Evolutionary conservation across 2,113 vertebrate species (phyloP).

Genomic region (Entomyzon cyanotis): DNA sequence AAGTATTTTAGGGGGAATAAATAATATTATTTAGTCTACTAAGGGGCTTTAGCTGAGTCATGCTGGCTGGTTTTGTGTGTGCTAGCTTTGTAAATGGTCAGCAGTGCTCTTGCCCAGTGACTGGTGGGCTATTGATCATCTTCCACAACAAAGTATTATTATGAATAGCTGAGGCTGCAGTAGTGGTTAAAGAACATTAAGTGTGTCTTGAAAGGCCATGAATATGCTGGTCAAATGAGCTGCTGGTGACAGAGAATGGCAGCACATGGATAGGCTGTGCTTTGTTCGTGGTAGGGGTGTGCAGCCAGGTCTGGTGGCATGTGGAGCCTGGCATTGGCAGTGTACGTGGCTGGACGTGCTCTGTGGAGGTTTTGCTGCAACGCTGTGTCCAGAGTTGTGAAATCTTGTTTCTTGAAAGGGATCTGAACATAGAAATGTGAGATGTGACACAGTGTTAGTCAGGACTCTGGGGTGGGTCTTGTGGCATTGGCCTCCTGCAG

Average conservation of each 20-base stretch:
- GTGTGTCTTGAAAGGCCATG: not conserved
- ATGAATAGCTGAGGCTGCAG: not conserved
- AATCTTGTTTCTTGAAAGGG: not conserved
- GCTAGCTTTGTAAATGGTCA: not conserved
- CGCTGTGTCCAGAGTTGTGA: not conserved
- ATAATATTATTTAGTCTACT: not conserved
- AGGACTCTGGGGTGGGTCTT: not conserved
- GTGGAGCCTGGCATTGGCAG: not conserved
- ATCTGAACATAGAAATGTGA: not conserved
- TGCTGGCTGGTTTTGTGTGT: not conserved
- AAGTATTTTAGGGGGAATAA: not conserved
- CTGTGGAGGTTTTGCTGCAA: not conserved
- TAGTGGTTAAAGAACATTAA: not conserved
- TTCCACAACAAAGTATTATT: not conserved
- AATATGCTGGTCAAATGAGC: not conserved
- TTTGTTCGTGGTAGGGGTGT: not conserved
- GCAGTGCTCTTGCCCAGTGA: not conserved
- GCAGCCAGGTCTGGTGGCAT: accelerated
- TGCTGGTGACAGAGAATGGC: not conserved
- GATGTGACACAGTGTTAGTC: not conserved
- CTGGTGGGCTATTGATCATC: not conserved
- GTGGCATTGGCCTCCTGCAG: not conserved
- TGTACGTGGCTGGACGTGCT: accelerated
- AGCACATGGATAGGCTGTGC: accelerated
- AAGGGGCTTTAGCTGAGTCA: not conserved